Evolutionary conservation across 2,797 vertebrate genomes (phyloP), one percentile per base, ranked within the genome.

Genomic region (Hydrocynus forskahlii): DNA sequence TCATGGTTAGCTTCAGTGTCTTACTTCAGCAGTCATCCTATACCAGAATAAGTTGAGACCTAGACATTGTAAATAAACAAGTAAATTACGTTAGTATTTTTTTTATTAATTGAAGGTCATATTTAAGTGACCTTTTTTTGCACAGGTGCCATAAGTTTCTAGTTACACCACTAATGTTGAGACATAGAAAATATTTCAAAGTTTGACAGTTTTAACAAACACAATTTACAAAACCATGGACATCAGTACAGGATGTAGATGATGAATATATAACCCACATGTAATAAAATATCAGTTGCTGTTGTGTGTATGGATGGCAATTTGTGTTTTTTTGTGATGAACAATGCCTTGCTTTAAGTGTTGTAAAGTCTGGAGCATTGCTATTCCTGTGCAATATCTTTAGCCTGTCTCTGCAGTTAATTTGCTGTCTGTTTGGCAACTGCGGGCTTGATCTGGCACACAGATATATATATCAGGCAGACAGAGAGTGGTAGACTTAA

Each of bases 401-500:
- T 79, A 54, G 23, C 19, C 7, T 52, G 45, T 35, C 19, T 19
- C 12, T 50, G 21, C n/a, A 50, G 23, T 45, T 79, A 6, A 52
- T 77, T 59, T 38, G 13, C 14, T 16, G 23, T 57, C 64, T 73
- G n/a, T 55, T 64, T 70, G 55, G 74, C 68, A 60, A 59, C 38
- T n/a, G 13, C 21, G 19, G 43, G 14, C 48, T 62, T 66, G 60
- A 25, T 35, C 48, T 23, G 19, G n/a, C 40, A n/a, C 63, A 73
- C 52, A 6, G 50, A 67, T 62, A 69, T 77, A 38, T 80, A 64
- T 80, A 25, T 80, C 40, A 71, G 38, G 29, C 29, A 7, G 25
- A 66, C 17, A 76, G 38, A 79, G 29, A 80, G 59, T 52, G 40
- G 63, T 79, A 52, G 71, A 90, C 88, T 92, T 90, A 92, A 89